Evolutionary conservation across 2,797 vertebrate species (phyloP), one percentile per base, ranked within the genome.

Genomic region (Leuciscus waleckii): DNA sequence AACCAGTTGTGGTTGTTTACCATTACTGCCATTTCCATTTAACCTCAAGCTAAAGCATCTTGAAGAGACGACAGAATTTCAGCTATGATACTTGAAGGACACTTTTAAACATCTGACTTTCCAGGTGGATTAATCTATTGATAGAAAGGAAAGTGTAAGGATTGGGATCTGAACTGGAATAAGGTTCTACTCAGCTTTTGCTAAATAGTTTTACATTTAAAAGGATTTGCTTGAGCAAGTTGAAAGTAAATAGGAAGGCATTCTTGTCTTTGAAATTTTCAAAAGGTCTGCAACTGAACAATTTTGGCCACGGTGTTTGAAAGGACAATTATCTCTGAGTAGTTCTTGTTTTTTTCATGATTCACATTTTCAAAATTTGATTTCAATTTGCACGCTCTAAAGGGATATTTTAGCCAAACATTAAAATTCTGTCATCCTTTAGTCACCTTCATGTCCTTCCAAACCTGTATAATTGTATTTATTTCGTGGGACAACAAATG

Each of bases 1-100:
- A 68, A 68, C 46, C 10, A 83, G 41, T n/a, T 65, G 70, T 74
- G 82, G 29, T 56, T 77, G 43, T 84, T 84, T 84, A 58, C 63
- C 35, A 29, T n/a, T 43, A 77, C 74, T 77, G 61, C 10, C 35
- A 56, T 54, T 76, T 84, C 32, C 43, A 77, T 77, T 49, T 69
- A 51, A 68, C 63, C 63, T 77, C 63, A 54, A 41, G 61, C 46
- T 32, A 56, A 77, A 23, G 11, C 32, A 29, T 13, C 3, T 69
- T 2, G 17, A 39, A 75, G 65, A 83, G 23, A 63, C 0, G 3
- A 54, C n/a, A 37, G 21, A 67, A 54, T 46, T 39, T 29, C 17
- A 54, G 81, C 29, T 54, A 9, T 26, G n/a, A 37, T 39, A 29
- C 9, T 23, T 67, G 17, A 76, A 54, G 58, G 23, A 51, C 58